phyloP scores from a whole-genome alignment of 2,888 invertebrate species.

The Dyspetes luteomarginatus region DNA sequence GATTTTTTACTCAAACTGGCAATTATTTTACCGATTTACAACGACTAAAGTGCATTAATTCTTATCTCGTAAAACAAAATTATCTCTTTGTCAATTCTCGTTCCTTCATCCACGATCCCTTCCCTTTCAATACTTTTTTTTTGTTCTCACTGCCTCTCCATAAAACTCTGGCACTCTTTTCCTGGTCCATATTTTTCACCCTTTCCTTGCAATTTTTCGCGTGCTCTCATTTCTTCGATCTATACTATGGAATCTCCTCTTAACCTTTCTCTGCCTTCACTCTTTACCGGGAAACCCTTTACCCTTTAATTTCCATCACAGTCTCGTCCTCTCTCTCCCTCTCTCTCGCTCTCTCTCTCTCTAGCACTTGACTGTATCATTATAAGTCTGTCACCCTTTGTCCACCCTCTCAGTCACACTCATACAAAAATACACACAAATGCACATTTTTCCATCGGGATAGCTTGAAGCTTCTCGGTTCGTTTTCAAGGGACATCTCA shows the following conservation, averaged over 20 bases:
- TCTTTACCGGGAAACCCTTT: conserved; percentile 48
- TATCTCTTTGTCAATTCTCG: conserved; percentile 70
- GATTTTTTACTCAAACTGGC: not conserved
- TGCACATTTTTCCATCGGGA: conserved; percentile 2
- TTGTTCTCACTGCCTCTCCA: conserved; percentile 5
- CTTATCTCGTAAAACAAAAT: conserved; percentile 72
- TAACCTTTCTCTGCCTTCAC: conserved; percentile 7
- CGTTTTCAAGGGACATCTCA: conserved; percentile 65
- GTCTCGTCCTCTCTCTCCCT: not conserved
- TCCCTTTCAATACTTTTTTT: conserved; percentile 7
- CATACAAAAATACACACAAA: not conserved
- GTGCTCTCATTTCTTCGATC: conserved; percentile 42
- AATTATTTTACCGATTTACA: not conserved
- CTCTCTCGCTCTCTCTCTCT: not conserved
- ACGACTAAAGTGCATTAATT: conserved; percentile 59
- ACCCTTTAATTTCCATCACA: conserved; percentile 34
- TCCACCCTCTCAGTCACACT: not conserved
- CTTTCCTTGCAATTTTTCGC: not conserved
- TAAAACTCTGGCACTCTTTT: conserved; percentile 44
- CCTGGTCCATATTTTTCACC: not conserved
- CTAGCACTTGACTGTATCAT: not conserved
- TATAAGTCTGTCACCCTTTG: not conserved
- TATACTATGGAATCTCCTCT: conserved; percentile 51
- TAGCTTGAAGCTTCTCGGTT: conserved; percentile 55
- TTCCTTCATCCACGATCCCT: conserved; percentile 1